These are phyloP conservation scores for Okapia johnstoni DNA, from an alignment of 2,113 vertebrate species.

Conservation along the genomic window DNA sequence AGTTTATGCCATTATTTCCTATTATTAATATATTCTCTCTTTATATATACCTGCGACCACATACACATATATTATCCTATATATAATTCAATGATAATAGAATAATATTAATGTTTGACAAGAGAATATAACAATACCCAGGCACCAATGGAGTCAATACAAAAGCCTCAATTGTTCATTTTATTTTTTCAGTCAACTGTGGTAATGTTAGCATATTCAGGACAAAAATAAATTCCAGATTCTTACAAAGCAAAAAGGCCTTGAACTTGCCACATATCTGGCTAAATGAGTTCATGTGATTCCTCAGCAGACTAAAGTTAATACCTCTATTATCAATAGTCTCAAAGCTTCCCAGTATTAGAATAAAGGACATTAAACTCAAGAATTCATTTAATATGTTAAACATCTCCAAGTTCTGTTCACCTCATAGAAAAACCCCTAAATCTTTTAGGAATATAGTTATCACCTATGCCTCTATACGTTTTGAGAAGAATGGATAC, in stretches of 20 bases:
- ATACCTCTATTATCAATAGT: background rate
- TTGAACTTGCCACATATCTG: background rate
- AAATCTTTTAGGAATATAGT: background rate
- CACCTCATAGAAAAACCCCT: background rate
- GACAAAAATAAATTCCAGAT: background rate
- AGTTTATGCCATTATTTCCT: background rate
- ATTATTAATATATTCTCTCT: background rate
- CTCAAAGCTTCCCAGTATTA: background rate
- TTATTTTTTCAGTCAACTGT: background rate
- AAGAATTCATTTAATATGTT: background rate
- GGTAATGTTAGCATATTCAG: background rate
- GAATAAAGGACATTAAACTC: background rate
- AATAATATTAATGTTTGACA: background rate
- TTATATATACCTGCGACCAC: background rate
- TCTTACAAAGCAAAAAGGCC: background rate
- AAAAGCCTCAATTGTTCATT: background rate
- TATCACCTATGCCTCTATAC: background rate
- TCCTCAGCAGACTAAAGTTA: background rate
- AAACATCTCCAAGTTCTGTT: background rate
- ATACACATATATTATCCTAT: background rate
- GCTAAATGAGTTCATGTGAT: background rate
- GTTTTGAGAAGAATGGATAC: background rate
- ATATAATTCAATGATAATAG: background rate
- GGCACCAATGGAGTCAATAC: background rate
- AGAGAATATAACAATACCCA: background rate